Evolutionary conservation across 2,113 vertebrate species (phyloP).

Genomic region (Siniperca chuatsi): DNA sequence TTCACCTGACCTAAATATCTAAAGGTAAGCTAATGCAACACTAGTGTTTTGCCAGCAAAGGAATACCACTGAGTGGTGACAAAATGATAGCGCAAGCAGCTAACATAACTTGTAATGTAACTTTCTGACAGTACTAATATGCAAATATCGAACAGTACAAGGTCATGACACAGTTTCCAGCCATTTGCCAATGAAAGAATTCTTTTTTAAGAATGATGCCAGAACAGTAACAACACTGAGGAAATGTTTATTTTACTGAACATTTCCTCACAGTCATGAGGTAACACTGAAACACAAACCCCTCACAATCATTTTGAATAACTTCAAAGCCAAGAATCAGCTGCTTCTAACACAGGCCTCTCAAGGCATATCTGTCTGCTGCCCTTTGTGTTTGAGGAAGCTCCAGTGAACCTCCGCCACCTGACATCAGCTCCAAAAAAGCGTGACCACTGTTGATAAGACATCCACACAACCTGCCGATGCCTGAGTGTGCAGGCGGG

Average conservation of each 20-base stretch:
- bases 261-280: background rate
- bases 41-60: background rate
- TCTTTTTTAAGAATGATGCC: background rate
- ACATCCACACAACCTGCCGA: conserved; percentile 15
- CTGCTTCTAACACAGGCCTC: conserved; percentile 16
- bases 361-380: background rate
- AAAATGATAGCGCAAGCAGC: background rate
- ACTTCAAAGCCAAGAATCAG: conserved; percentile 43
- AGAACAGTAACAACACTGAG: background rate
- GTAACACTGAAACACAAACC: conserved; percentile 1
- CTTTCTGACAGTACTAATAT: background rate
- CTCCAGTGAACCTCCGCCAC: conserved; percentile 28
- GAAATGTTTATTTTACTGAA: background rate
- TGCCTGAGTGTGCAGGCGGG: background rate
- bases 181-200: background rate
- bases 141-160: background rate
- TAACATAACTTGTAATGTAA: conserved; percentile 22
- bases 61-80: background rate
- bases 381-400: conserved; percentile 28
- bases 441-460: conserved; percentile 37
- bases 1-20: background rate
- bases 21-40: background rate
- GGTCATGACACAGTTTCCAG: background rate
- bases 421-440: conserved; percentile 62
- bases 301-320: background rate